A percentile compares a stretch with the other conserved stretches of the same genome.
Evolutionary conservation across 2,888 invertebrate species (phyloP).

Genomic region (Brachynemurus nebulosus): DNA sequence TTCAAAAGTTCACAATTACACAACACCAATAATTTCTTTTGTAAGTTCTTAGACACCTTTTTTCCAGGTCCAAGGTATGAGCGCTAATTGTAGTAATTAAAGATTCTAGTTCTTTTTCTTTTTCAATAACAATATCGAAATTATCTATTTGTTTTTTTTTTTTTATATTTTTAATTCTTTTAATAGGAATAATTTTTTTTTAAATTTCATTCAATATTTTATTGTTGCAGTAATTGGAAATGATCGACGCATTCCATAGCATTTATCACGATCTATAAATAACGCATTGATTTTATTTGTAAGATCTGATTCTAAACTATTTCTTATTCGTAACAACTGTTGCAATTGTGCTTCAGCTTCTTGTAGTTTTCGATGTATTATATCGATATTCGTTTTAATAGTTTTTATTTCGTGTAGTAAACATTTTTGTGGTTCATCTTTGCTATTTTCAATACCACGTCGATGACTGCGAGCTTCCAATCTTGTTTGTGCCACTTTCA

Average conservation of each 20-base stretch:
- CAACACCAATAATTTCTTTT: no score
- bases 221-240: constrained; percentile 79
- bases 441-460: constrained; percentile 78
- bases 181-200: no score
- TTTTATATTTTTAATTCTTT: no score
- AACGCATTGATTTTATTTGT: constrained; percentile 76
- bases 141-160: no score
- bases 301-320: constrained; percentile 73
- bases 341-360: constrained; percentile 78
- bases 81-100: no score
- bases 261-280: constrained; percentile 91
- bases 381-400: constrained; percentile 68
- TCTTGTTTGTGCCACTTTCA: constrained; percentile 78
- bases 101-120: no score
- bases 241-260: constrained; percentile 78
- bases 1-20: no score
- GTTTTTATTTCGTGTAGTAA: constrained; percentile 77
- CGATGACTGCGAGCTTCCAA: constrained; percentile 80
- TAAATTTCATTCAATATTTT: constrained; percentile 58
- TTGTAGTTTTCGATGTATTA: constrained; percentile 65
- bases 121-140: no score
- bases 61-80: no score
- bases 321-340: constrained; percentile 66
- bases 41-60: no score
- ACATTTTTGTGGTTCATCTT: constrained; percentile 72